Evolutionary conservation across 2,113 vertebrate genomes (phyloP).

Genomic region (Clarias batrachus): DNA sequence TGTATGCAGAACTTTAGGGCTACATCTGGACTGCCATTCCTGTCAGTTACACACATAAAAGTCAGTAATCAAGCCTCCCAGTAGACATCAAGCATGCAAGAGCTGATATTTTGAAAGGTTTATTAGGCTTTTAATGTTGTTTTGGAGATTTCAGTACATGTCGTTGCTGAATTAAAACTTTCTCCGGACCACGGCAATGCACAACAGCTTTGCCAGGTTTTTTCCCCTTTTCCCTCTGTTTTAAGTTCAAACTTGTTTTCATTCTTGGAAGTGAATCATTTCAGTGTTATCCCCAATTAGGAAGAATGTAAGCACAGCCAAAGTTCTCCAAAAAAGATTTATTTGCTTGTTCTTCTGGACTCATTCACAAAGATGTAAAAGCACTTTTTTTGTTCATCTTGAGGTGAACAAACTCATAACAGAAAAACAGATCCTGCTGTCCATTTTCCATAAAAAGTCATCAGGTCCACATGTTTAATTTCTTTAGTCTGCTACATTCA

Average conservation of each 20-base stretch:
- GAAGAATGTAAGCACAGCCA: constrained; percentile 62
- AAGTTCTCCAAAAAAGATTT: constrained; percentile 47
- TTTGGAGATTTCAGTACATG: constrained; percentile 16
- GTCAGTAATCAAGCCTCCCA: constrained; percentile 51
- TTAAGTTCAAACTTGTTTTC: constrained; percentile 51
- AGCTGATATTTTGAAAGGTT: constrained; percentile 35
- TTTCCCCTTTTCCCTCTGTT: constrained; percentile 30
- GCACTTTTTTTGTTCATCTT: constrained; percentile 47
- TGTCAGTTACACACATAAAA: constrained; percentile 46
- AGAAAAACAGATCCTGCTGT: constrained; percentile 11
- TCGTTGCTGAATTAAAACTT: constrained; percentile 12
- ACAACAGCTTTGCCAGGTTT: constrained; percentile 5
- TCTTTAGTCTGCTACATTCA: constrained; percentile 23
- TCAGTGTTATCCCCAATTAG: constrained; percentile 57
- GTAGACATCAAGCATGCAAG: constrained; percentile 28
- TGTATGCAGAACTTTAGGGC: constrained; percentile 49
- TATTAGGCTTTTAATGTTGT: constrained; percentile 4
- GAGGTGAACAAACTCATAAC: constrained; percentile 30
- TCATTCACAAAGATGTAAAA: constrained; percentile 53
- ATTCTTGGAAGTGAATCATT: constrained; percentile 58
- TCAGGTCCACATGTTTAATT: constrained; percentile 37
- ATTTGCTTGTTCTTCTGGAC: constrained; percentile 59
- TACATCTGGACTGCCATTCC: constrained; percentile 54
- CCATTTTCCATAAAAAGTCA: constrained; percentile 53
- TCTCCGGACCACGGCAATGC: background rate